phyloP scores from a whole-genome alignment of 2,888 invertebrate genomes.

The Euzetes globulus region DNA sequence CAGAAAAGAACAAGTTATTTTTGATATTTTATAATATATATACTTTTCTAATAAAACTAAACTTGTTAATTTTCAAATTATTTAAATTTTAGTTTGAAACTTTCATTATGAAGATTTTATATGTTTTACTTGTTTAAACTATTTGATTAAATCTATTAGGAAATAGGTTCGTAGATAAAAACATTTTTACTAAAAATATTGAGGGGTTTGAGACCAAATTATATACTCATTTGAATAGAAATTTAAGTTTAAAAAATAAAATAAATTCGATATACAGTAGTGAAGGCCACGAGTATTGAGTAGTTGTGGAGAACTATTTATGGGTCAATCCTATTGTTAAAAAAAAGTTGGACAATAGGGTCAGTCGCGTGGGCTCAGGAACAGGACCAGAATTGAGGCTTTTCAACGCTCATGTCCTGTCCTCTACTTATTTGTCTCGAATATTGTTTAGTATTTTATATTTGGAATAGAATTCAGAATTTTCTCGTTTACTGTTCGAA shows the following conservation, averaged over 20 bases:
- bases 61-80: too few species aligned
- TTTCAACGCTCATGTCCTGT: conserved; percentile 7
- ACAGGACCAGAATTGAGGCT: not conserved
- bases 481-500: not conserved
- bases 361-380: conserved; percentile 17
- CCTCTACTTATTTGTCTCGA: conserved; percentile 1
- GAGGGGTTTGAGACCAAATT: not conserved
- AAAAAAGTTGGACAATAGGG: not conserved
- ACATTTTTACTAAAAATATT: too few species aligned
- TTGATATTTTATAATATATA: too few species aligned
- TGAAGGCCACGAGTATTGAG: not conserved
- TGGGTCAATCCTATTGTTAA: conserved; percentile 18
- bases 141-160: too few species aligned
- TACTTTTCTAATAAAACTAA: too few species aligned
- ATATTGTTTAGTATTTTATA: not conserved
- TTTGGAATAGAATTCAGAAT: not conserved
- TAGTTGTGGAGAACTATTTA: not conserved
- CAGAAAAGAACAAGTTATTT: too few species aligned
- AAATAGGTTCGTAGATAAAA: too few species aligned
- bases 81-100: too few species aligned
- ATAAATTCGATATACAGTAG: not conserved
- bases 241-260: not conserved
- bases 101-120: too few species aligned
- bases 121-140: too few species aligned
- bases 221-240: not conserved